These are phyloP conservation scores for Hydrozoanthus gracilis DNA, from an alignment of 92 coral and sea anemone genomes.

Conservation along the genomic window DNA sequence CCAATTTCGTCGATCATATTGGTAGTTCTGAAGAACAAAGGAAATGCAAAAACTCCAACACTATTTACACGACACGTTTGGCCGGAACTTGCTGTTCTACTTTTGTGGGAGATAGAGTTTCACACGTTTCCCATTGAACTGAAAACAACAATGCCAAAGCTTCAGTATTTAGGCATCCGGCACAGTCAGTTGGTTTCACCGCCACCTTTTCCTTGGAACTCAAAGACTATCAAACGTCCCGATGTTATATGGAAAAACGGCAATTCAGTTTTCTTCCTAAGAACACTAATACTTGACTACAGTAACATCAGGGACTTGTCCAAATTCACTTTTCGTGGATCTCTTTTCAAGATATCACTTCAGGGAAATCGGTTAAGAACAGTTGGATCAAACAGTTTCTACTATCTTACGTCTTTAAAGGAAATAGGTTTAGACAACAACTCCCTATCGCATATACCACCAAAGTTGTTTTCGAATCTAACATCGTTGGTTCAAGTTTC, in stretches of 20 bases:
- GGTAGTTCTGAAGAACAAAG: constrained; percentile 43
- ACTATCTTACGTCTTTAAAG: not conserved
- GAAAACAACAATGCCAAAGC: constrained; percentile 64
- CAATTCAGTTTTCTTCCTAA: constrained; percentile 45
- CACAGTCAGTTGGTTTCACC: constrained; percentile 57
- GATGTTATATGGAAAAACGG: not conserved
- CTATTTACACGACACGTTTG: constrained; percentile 65
- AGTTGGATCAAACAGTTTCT: not conserved
- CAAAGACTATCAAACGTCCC: not conserved
- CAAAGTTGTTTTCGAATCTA: not conserved
- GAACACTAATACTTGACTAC: constrained; percentile 39
- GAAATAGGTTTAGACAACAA: not conserved
- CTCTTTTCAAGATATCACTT: not conserved
- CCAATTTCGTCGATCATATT: constrained; percentile 62
- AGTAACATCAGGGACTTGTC: not conserved
- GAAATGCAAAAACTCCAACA: not conserved
- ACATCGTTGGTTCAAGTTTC: constrained; percentile 58
- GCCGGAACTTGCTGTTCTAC: constrained; percentile 75
- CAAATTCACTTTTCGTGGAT: not conserved
- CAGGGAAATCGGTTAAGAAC: not conserved
- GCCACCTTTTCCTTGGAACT: constrained; percentile 75
- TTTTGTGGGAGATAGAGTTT: constrained; percentile 45
- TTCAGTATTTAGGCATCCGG: constrained; percentile 65
- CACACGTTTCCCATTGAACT: constrained; percentile 43
- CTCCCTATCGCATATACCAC: not conserved